These are phyloP conservation scores for Tenebrosternarchus preto DNA, from an alignment of 2,113 vertebrate genomes.

Conservation along the genomic window DNA sequence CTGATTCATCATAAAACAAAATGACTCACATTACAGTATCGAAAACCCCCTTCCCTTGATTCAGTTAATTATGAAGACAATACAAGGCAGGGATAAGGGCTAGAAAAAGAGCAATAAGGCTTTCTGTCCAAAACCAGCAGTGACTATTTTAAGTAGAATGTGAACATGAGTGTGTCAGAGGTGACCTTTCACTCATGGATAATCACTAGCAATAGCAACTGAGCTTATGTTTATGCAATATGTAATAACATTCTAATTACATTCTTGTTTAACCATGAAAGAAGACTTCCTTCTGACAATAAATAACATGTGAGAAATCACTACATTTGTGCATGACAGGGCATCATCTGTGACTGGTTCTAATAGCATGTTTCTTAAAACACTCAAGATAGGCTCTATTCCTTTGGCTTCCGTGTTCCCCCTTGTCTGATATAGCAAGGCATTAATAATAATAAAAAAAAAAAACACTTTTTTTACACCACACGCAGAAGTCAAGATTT, in stretches of 20 bases:
- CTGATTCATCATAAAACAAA: slow-evolving; percentile 21
- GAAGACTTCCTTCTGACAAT: slow-evolving; percentile 43
- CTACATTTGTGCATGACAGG: slow-evolving; percentile 21
- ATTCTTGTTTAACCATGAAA: slow-evolving; percentile 41
- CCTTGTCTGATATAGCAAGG: slow-evolving; percentile 16
- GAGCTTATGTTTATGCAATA: slow-evolving; percentile 24
- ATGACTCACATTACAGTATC: not conserved
- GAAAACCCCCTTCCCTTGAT: not conserved
- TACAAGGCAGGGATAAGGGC: not conserved
- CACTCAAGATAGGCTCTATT: slow-evolving; percentile 1
- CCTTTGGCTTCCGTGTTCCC: slow-evolving; percentile 1
- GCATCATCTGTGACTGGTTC: slow-evolving; percentile 18
- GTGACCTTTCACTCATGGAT: not conserved
- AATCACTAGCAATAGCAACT: not conserved
- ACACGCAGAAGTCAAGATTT: slow-evolving; percentile 27
- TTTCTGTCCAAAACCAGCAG: slow-evolving; percentile 18
- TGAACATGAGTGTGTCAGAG: not conserved
- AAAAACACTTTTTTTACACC: no score
- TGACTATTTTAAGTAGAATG: not conserved
- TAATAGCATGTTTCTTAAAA: slow-evolving; percentile 48
- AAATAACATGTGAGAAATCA: slow-evolving; percentile 21
- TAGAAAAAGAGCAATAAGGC: not conserved
- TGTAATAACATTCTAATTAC: slow-evolving; percentile 49
- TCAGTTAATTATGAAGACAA: slow-evolving; percentile 10
- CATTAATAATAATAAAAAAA: slow-evolving; percentile 28